Evolutionary conservation across 2,888 invertebrate genomes (phyloP).

Genomic region (Synergus itoensis): DNA sequence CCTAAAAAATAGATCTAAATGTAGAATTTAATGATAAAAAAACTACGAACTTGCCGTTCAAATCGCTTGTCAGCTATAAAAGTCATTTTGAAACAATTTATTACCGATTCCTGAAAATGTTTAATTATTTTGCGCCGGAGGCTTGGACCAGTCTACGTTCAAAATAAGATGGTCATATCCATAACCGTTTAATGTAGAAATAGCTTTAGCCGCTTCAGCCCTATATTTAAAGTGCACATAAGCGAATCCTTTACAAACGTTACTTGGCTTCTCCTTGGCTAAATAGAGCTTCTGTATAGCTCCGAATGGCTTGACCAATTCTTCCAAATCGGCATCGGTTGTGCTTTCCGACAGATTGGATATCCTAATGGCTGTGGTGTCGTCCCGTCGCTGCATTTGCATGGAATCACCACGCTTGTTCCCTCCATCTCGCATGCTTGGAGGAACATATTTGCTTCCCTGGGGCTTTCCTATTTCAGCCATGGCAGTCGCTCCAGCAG

Average conservation of each 20-base stretch:
- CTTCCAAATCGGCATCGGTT: constrained; percentile 95
- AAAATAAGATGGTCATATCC: constrained; percentile 99
- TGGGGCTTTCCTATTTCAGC: constrained; percentile 72
- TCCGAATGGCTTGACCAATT: constrained; percentile 96
- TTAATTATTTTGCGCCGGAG: constrained; percentile 79
- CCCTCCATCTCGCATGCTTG: constrained; percentile 91
- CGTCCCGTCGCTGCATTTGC: constrained; percentile 85
- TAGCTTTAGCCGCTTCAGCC: constrained; percentile 95
- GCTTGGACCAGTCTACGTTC: constrained; percentile 99
- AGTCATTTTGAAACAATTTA: not conserved
- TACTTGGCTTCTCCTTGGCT: constrained; percentile 94
- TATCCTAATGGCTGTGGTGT: constrained; percentile 95
- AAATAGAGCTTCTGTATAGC: constrained; percentile 95
- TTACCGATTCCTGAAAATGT: constrained; percentile 24
- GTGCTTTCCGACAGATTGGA: constrained; percentile 98
- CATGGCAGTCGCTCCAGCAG: constrained; percentile 63
- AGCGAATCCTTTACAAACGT: constrained; percentile 97
- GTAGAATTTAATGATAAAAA: not conserved
- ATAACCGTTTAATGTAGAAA: constrained; percentile 92
- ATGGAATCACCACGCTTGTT: constrained; percentile 87
- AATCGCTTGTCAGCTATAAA: not conserved
- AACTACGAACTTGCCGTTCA: not conserved
- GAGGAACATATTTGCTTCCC: constrained; percentile 91
- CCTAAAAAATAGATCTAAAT: not conserved
- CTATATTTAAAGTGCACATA: constrained; percentile 97